Percentiles rank a stretch among this genome's conserved stretches.
Evolutionary conservation across 2,888 invertebrate species (phyloP).

Genomic region (Tricholauxania praeusta): DNA sequence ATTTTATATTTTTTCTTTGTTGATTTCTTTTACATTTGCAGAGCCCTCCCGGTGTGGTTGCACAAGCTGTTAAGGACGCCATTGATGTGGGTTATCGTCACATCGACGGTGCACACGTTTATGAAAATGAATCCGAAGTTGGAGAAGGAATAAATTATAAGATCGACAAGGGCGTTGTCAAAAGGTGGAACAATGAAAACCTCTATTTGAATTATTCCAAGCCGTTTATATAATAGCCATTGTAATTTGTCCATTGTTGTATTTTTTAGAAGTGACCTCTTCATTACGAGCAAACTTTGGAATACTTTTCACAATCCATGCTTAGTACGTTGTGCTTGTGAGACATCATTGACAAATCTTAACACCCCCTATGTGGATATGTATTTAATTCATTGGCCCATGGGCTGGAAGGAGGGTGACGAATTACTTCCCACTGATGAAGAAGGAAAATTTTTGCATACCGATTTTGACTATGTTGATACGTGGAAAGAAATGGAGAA

Average conservation of each 20-base stretch:
- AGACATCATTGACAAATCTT: conserved; percentile 77
- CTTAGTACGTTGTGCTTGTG: conserved; percentile 77
- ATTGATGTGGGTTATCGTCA: conserved; percentile 83
- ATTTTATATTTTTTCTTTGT: not conserved
- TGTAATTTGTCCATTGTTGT: not conserved
- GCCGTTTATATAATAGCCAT: too few species aligned
- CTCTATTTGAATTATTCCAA: too few species aligned
- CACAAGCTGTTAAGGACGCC: conserved; percentile 78
- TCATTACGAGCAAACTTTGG: conserved; percentile 86
- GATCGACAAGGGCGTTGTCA: conserved; percentile 75
- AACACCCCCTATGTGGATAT: conserved; percentile 84
- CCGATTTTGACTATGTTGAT: conserved; percentile 79
- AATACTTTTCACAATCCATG: conserved; percentile 87
- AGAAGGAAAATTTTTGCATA: conserved; percentile 72
- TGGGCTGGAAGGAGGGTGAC: conserved; percentile 82
- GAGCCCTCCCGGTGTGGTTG: conserved; percentile 76
- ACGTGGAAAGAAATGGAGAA: conserved; percentile 82
- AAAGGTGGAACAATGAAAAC: conserved; percentile 67
- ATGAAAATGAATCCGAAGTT: conserved; percentile 81
- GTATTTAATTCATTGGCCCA: conserved; percentile 93
- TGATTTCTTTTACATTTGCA: conserved; percentile 34
- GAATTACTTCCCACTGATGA: conserved; percentile 73
- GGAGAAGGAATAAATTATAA: conserved; percentile 77
- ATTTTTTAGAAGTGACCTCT: conserved; percentile 72
- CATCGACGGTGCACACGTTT: conserved; percentile 79